A percentile compares a stretch with the other conserved stretches of the same genome.
These are phyloP conservation scores for Amiota communis DNA, from an alignment of 2,888 invertebrate species.

Conservation along the genomic window DNA sequence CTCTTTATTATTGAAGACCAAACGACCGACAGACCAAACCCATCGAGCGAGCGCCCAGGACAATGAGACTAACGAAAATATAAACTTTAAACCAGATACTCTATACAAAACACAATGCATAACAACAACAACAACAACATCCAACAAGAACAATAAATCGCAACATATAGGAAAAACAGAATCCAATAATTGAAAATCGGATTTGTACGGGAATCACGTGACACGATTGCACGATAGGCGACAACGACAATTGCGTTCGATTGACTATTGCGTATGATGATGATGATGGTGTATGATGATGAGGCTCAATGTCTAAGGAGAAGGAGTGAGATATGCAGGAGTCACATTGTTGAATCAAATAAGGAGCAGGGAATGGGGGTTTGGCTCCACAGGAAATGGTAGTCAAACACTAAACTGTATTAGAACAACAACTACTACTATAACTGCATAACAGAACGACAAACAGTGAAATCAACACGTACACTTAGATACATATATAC, in stretches of 20 bases:
- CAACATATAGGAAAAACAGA: conserved; percentile 49
- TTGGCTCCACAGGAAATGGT: not conserved
- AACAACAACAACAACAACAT: conserved; percentile 8
- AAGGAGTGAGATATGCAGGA: not conserved
- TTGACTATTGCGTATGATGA: no score
- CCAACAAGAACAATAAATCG: conserved; percentile 15
- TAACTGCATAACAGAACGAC: conserved; percentile 40
- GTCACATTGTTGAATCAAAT: not conserved
- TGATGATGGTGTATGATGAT: no score
- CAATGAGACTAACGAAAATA: not conserved
- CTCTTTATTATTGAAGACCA: conserved; percentile 24
- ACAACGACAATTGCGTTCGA: not conserved
- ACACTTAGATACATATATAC: no score
- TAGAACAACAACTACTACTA: conserved; percentile 24
- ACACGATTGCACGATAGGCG: conserved; percentile 38
- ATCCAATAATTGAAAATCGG: conserved; percentile 69
- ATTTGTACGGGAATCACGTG: conserved; percentile 55
- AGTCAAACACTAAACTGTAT: conserved; percentile 8
- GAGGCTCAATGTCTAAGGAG: no score
- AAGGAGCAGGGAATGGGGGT: no score
- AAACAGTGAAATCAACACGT: no score
- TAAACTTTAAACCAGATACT: conserved; percentile 4
- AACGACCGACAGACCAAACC: no score
- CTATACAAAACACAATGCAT: conserved; percentile 8
- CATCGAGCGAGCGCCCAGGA: not conserved